Evolutionary conservation across 2,797 vertebrate genomes (phyloP).

Genomic region (Emydoidea blandingii): DNA sequence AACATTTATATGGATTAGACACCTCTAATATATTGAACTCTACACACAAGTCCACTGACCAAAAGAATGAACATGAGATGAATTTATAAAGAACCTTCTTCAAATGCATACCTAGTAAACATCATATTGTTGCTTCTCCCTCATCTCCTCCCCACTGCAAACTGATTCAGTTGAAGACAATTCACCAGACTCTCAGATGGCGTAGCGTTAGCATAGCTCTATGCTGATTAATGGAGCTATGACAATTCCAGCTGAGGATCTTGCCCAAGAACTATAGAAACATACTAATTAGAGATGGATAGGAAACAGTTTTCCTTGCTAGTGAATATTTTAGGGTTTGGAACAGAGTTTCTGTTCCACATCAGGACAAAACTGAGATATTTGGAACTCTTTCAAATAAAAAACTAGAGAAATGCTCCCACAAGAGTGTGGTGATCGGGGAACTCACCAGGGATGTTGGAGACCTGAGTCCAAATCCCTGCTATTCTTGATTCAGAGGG

Average conservation of each 20-base stretch:
- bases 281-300: background rate
- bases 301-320: background rate
- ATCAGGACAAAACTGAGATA: background rate
- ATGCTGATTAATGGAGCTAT: background rate
- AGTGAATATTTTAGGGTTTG: background rate
- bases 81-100: conserved; percentile 14
- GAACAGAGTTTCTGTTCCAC: background rate
- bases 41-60: conserved; percentile 5
- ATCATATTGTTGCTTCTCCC: background rate
- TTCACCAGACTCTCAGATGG: background rate
- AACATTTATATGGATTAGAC: conserved; percentile 37
- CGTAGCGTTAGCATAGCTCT: background rate
- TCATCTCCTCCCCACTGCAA: background rate
- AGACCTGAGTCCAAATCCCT: background rate
- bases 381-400: background rate
- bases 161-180: background rate
- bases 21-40: background rate
- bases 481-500: background rate
- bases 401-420: background rate
- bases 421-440: too few species aligned
- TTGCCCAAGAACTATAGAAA: background rate
- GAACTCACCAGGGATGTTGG: background rate
- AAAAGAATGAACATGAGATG: background rate
- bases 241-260: background rate
- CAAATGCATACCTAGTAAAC: background rate